Conservation (phyloP, 2,888 invertebrate genomes). For the Synergus laeviventris region DNA sequence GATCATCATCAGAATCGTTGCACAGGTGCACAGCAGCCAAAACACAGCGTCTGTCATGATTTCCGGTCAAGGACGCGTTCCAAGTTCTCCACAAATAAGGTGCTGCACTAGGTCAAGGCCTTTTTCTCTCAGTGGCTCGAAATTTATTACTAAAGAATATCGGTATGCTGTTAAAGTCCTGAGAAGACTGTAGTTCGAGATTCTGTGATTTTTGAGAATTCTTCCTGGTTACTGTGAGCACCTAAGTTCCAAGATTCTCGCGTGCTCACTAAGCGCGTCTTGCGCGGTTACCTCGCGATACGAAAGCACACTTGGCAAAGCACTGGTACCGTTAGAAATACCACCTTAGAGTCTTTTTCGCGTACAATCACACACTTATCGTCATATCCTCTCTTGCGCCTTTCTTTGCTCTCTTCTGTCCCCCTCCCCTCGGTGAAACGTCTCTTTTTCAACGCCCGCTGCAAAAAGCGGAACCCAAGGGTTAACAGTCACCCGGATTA, state of each 20-base stretch:
- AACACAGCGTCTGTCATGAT: slow-evolving; percentile 42
- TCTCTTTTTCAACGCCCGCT: slow-evolving; percentile 13
- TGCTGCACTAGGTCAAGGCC: slow-evolving; percentile 39
- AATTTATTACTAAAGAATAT: not conserved
- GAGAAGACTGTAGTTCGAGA: not conserved
- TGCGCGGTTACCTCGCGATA: slow-evolving; percentile 26
- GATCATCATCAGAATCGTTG: slow-evolving; percentile 35
- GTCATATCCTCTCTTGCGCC: slow-evolving; percentile 32
- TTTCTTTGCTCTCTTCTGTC: not conserved
- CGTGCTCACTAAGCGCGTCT: slow-evolving; percentile 14
- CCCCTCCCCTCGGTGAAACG: slow-evolving; percentile 16
- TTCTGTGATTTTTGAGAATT: not conserved
- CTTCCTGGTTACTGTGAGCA: slow-evolving; percentile 10
- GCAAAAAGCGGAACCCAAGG: slow-evolving; percentile 4
- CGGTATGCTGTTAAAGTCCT: not conserved
- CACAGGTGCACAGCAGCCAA: slow-evolving; percentile 48
- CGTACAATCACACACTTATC: slow-evolving; percentile 37
- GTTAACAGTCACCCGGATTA: slow-evolving; percentile 28
- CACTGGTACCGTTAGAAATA: slow-evolving; percentile 38
- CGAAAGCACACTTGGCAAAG: slow-evolving; percentile 37
- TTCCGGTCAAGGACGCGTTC: slow-evolving; percentile 30
- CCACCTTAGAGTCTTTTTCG: slow-evolving; percentile 36
- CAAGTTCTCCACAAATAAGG: slow-evolving; percentile 9
- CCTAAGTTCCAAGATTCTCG: slow-evolving; percentile 4
- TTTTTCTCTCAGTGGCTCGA: slow-evolving; percentile 11